Base-by-base conservation (phyloP, 64 coral and sea anemone species). In the Platygyra sinensis region DNA sequence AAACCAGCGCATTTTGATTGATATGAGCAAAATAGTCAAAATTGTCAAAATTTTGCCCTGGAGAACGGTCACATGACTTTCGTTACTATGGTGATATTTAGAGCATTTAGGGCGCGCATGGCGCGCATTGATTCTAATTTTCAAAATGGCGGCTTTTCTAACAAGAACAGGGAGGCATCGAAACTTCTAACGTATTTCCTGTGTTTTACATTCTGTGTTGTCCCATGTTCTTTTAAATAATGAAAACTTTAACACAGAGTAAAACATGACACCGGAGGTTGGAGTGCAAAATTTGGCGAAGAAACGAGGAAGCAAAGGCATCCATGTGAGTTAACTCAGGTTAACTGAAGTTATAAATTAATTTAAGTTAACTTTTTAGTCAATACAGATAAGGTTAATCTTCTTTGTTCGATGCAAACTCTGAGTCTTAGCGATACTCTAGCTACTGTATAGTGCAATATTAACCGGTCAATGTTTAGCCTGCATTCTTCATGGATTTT, bases 271-370 rank as follows among this genome's bases (percentile, higher is more conserved):
- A 29, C 67, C 31, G 88, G 89, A 12, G 93, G 89, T n/a, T 96
- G 94, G 94, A 90, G 80, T 77, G 80, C 94, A 28, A 96, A 96
- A 75, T 96, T 96, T 86, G 90, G 87, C 11, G 33, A 89, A 89
- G 80, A 89, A 78, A 79, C 79, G 30, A 65, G 87, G 3, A 92
- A 89, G 33, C 78, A 86, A 50, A 91, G 90, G 61, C 87, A 93
- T 79, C 72, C 87, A 19, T 74, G 94, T 96, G 80, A 93, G 94
- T 86, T 60, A 29, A n/a, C n/a, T n/a, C n/a, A n/a, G n/a, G n/a
- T n/a, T n/a, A 36, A 36, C 33, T 36, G 33, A 3, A 36, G 33
- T 3, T 36, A 36, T 36, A 61, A 82, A 18, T 8, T 46, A 46
- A 38, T n/a, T 38, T 38, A 4, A 38, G 39, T 46, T 46, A 46